A percentile compares a stretch with the other conserved stretches of the same genome.
Conservation (phyloP, 2,888 invertebrate species). For the Lithophane socia region DNA sequence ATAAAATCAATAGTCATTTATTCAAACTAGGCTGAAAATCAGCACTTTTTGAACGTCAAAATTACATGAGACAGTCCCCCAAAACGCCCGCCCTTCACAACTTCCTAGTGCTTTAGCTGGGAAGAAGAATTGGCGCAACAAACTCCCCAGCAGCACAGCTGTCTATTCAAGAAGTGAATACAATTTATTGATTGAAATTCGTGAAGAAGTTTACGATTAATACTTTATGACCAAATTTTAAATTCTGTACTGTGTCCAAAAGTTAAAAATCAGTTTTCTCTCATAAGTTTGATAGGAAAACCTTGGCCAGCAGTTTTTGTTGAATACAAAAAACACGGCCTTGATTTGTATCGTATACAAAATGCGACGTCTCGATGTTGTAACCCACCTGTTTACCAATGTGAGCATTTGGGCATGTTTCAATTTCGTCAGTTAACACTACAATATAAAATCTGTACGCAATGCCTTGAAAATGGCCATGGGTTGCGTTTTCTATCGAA, state of each 20-base stretch:
- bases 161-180: too few species aligned
- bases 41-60: too few species aligned
- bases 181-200: neutral
- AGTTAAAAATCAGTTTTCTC: slow-evolving; percentile 5
- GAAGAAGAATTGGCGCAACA: too few species aligned
- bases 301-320: slow-evolving; percentile 34
- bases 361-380: slow-evolving; percentile 41
- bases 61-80: too few species aligned
- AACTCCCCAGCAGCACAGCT: too few species aligned
- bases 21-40: too few species aligned
- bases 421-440: slow-evolving; percentile 11
- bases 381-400: slow-evolving; percentile 17
- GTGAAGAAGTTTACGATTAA: neutral
- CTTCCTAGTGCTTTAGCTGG: too few species aligned
- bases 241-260: neutral
- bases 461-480: slow-evolving; percentile 44
- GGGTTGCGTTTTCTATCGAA: slow-evolving; percentile 12
- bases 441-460: slow-evolving; percentile 12
- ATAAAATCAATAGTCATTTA: too few species aligned
- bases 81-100: too few species aligned
- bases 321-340: slow-evolving; percentile 39
- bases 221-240: neutral
- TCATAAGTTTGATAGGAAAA: neutral
- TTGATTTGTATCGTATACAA: slow-evolving; percentile 22
- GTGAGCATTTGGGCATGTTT: slow-evolving; percentile 24